A percentile compares a stretch with the other conserved stretches of the same genome.
These are phyloP conservation scores for Botia kubotai DNA, from an alignment of 2,797 vertebrate species.

Conservation along the genomic window DNA sequence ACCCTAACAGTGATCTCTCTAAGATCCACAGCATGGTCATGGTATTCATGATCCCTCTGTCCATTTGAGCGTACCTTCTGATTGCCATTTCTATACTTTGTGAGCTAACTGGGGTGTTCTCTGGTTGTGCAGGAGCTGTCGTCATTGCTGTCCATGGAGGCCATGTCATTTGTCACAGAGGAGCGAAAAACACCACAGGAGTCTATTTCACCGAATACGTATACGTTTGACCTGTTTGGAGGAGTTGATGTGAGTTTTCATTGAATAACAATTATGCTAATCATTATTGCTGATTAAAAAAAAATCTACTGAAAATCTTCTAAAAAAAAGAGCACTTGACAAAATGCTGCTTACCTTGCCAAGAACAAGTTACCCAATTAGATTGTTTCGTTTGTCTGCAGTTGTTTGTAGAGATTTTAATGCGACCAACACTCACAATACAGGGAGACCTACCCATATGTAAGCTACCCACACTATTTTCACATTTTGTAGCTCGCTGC, in stretches of 20 bases:
- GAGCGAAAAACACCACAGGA: conserved; percentile 92
- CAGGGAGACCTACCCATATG: conserved; percentile 94
- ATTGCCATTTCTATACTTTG: background rate
- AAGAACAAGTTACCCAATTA: too few species aligned
- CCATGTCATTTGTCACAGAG: conserved; percentile 97
- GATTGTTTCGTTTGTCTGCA: conserved; percentile 59
- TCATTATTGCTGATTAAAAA: too few species aligned
- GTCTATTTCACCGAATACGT: conserved; percentile 85
- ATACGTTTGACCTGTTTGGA: conserved; percentile 97
- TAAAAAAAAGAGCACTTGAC: too few species aligned
- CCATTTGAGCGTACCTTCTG: background rate
- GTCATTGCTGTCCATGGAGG: conserved; percentile 96
- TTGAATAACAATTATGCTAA: background rate
- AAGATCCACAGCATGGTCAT: conserved; percentile 93
- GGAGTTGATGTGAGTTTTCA: conserved; percentile 92
- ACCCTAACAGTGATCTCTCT: conserved; percentile 93
- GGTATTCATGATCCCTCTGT: conserved; percentile 72
- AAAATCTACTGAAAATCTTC: too few species aligned
- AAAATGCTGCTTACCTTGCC: too few species aligned
- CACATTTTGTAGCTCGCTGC: background rate
- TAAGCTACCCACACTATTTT: conserved; percentile 71
- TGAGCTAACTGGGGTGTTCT: conserved; percentile 1
- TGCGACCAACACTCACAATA: conserved; percentile 94
- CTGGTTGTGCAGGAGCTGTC: conserved; percentile 85
- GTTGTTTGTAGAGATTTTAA: conserved; percentile 97